Conservation (phyloP, 2,888 invertebrate genomes). For the Torymus tubicola region DNA sequence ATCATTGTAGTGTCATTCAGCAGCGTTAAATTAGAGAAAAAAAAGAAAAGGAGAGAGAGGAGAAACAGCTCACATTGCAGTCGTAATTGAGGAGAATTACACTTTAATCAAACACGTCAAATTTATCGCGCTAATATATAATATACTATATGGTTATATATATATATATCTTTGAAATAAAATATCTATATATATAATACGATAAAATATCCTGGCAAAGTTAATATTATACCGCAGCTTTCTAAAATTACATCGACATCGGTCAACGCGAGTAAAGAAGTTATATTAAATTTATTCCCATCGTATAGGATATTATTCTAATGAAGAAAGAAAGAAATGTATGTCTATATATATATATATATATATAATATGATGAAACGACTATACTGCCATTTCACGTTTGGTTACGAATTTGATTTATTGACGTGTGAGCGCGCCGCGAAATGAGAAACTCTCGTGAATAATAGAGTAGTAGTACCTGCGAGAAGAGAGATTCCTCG, state of each 20-base stretch:
- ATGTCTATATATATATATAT: no score
- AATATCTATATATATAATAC: no score
- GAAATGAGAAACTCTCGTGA: conserved; percentile 35
- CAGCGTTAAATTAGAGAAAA: conserved; percentile 10
- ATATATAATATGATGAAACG: conserved; percentile 31
- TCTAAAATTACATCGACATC: neutral
- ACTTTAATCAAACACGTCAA: conserved; percentile 5
- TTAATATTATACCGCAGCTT: neutral
- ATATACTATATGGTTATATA: neutral
- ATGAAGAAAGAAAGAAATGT: conserved; percentile 15
- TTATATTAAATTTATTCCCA: conserved; percentile 19
- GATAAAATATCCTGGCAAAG: no score
- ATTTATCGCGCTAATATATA: conserved; percentile 3
- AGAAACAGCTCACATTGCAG: neutral
- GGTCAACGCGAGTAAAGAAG: neutral
- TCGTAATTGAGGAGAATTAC: conserved; percentile 6
- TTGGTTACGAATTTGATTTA: conserved; percentile 34
- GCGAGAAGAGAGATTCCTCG: neutral
- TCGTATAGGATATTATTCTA: neutral
- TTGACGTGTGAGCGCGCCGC: conserved; percentile 8
- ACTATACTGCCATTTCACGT: conserved; percentile 19
- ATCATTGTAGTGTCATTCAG: neutral
- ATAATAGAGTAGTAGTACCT: conserved; percentile 32
- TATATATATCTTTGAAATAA: no score
- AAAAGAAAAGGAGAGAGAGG: no score